Evolutionary conservation across 2,797 vertebrate species (phyloP).

Genomic region (Hippopotamyrus pictus): DNA sequence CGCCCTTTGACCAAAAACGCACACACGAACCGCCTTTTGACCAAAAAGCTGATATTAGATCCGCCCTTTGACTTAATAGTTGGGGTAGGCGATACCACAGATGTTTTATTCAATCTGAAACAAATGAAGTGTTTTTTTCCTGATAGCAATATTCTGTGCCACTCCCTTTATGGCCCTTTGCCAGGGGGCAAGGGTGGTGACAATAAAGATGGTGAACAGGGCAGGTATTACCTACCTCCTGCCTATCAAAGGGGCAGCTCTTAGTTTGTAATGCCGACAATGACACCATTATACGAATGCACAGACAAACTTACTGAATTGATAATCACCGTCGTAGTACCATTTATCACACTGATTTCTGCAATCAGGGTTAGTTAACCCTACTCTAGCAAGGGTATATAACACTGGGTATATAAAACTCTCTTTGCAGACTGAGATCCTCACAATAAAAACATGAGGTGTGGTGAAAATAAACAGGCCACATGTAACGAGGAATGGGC

Average conservation of each 20-base stretch:
- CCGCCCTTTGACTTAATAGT: background rate
- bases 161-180: background rate
- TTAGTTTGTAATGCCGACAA: background rate
- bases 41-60: background rate
- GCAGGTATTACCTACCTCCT: background rate
- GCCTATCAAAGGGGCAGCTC: background rate
- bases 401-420: background rate
- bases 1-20: background rate
- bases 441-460: background rate
- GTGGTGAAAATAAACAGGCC: background rate
- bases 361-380: background rate
- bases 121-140: background rate
- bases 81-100: too few relatives aligned
- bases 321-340: background rate
- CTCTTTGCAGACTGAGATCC: background rate
- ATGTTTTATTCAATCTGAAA: background rate
- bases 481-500: background rate
- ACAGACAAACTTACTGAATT: background rate
- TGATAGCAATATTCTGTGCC: background rate
- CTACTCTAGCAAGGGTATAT: background rate
- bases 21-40: background rate
- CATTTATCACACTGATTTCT: background rate
- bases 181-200: background rate
- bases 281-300: background rate
- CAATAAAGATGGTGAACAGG: background rate